Percentiles rank a stretch among this genome's conserved stretches.
These are phyloP conservation scores for Lerista edwardsae DNA, from an alignment of 2,797 vertebrate species.

Conservation along the genomic window DNA sequence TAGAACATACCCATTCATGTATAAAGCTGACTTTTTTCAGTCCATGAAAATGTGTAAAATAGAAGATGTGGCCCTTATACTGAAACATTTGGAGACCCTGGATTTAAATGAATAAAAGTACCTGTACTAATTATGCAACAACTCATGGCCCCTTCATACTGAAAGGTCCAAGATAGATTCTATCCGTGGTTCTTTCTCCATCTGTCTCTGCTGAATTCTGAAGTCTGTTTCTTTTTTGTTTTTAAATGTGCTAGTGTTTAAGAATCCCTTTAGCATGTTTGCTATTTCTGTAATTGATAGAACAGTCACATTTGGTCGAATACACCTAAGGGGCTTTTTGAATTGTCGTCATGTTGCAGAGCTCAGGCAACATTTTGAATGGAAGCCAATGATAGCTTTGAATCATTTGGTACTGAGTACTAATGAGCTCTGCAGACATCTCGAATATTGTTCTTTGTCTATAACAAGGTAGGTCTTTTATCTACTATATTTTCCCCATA, in stretches of 20 bases:
- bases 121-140: slow-evolving; percentile 38
- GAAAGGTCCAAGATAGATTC: slow-evolving; percentile 5
- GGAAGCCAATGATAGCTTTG: slow-evolving; percentile 73
- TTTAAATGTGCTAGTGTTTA: slow-evolving; percentile 42
- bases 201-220: slow-evolving; percentile 38
- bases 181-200: slow-evolving; percentile 30
- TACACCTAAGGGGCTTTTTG: slow-evolving; percentile 60
- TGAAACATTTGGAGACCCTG: too few species aligned
- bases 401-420: slow-evolving; percentile 74
- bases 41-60: too few species aligned
- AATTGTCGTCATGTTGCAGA: slow-evolving; percentile 53
- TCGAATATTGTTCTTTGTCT: slow-evolving; percentile 63
- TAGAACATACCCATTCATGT: too few species aligned
- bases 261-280: slow-evolving; percentile 50
- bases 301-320: slow-evolving; percentile 51
- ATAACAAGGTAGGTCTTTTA: slow-evolving; percentile 75
- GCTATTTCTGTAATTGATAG: slow-evolving; percentile 68
- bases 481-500: slow-evolving; percentile 71
- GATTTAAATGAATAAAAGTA: slow-evolving; percentile 45
- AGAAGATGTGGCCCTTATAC: too few species aligned
- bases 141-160: slow-evolving; percentile 1
- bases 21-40: too few species aligned
- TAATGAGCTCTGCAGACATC: slow-evolving; percentile 79
- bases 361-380: slow-evolving; percentile 72
- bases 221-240: slow-evolving; percentile 49